Conservation (phyloP, 2,113 vertebrate species). For the Chlorodrepanis virens region DNA sequence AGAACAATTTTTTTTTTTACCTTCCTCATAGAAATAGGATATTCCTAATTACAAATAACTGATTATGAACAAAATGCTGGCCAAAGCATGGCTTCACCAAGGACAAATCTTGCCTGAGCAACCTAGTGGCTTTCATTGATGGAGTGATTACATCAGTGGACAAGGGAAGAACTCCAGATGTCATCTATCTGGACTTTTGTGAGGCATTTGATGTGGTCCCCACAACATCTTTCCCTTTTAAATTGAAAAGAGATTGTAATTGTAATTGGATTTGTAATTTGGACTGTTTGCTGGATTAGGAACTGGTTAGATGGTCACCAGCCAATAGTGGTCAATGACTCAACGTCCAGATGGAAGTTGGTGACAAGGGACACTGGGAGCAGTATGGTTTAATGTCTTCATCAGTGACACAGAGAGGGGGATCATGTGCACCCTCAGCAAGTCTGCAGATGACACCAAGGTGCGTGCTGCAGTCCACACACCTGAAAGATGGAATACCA, state of each 20-base stretch:
- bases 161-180: neutral
- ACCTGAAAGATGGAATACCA: neutral
- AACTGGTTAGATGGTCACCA: neutral
- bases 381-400: rapidly evolving
- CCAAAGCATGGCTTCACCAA: neutral
- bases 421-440: neutral
- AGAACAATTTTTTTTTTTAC: neutral
- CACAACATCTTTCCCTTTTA: neutral
- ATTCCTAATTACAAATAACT: neutral
- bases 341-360: neutral
- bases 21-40: neutral
- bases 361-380: neutral
- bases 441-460: neutral
- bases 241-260: neutral
- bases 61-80: neutral
- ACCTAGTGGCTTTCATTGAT: neutral
- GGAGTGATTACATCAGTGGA: neutral
- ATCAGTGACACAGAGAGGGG: neutral
- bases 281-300: neutral
- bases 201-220: neutral
- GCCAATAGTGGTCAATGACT: neutral
- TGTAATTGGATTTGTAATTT: no score
- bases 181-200: neutral
- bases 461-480: neutral
- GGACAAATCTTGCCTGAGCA: neutral